Percentiles rank a stretch among this genome's conserved stretches.
These are phyloP conservation scores for Physella acuta DNA, from an alignment of 1,140 invertebrate genomes.

Conservation along the genomic window DNA sequence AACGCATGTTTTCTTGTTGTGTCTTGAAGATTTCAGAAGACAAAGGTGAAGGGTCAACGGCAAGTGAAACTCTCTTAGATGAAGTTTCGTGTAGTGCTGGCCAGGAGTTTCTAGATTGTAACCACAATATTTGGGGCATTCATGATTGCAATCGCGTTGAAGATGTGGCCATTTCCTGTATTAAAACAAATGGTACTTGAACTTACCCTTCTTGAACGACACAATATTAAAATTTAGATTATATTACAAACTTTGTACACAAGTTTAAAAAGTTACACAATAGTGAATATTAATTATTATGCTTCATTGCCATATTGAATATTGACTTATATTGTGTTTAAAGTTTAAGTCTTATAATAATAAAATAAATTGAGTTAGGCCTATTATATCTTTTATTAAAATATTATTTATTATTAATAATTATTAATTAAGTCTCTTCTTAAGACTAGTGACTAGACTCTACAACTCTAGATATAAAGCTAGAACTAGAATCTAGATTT, in stretches of 20 bases:
- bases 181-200: not conserved
- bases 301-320: not conserved
- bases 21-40: too few relatives aligned
- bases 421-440: too few relatives aligned
- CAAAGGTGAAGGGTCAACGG: too few relatives aligned
- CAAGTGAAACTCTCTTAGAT: conserved; percentile 2
- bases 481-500: too few relatives aligned
- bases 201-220: not conserved
- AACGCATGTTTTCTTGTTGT: too few relatives aligned
- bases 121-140: conserved; percentile 7
- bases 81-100: conserved; percentile 7
- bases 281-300: not conserved
- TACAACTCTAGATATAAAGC: not conserved
- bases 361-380: too few relatives aligned
- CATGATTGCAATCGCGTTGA: conserved; percentile 2
- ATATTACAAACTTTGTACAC: not conserved
- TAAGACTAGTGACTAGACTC: not conserved
- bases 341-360: not conserved
- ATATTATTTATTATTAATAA: too few relatives aligned
- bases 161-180: conserved; percentile 3
- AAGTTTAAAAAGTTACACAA: not conserved
- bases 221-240: not conserved
- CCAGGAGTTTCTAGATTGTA: conserved; percentile 14
- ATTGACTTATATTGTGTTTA: not conserved
- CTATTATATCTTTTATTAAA: too few relatives aligned